phyloP scores from a whole-genome alignment of 2,113 vertebrate genomes.

The Oryctolagus cuniculus region DNA sequence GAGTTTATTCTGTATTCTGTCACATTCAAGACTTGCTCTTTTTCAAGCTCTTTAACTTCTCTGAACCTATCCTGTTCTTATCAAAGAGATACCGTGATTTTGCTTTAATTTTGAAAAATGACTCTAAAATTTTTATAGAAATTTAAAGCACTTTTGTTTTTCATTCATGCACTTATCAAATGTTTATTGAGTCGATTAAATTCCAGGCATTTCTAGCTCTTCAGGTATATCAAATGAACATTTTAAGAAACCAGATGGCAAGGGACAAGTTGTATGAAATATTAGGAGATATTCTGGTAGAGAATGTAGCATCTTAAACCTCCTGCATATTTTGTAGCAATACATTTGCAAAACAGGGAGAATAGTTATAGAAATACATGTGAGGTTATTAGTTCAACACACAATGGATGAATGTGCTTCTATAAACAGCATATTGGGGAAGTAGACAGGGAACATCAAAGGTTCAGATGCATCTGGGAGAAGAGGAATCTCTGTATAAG shows the following conservation, averaged over 20 bases:
- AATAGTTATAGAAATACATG: neutral
- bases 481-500: neutral
- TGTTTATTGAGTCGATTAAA: neutral
- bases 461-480: neutral
- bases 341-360: neutral
- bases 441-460: too few species aligned
- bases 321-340: neutral
- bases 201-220: neutral
- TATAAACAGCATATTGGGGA: rapidly evolving
- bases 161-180: neutral
- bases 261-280: neutral
- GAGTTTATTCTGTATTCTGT: neutral
- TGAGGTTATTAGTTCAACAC: neutral
- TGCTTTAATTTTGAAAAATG: neutral
- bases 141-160: neutral
- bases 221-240: neutral
- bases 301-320: rapidly evolving
- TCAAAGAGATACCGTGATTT: neutral
- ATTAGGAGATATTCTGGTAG: neutral
- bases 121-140: neutral
- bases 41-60: neutral
- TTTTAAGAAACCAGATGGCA: neutral
- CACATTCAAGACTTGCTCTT: neutral
- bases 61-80: neutral
- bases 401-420: neutral